These are phyloP conservation scores for Lithophane leautieri DNA, from an alignment of 2,888 invertebrate species.

Conservation along the genomic window DNA sequence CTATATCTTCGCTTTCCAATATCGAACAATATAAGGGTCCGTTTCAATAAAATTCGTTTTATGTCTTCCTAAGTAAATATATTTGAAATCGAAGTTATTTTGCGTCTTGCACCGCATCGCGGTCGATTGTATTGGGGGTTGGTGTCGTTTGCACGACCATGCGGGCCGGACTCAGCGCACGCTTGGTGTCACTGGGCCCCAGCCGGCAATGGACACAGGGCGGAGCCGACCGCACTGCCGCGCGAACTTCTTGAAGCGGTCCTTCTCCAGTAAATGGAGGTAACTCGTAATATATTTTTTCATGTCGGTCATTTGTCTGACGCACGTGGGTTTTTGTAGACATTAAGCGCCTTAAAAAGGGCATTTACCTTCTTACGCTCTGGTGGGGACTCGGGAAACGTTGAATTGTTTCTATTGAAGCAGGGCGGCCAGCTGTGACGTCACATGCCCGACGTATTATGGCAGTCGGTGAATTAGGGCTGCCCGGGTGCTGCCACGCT, in stretches of 20 bases:
- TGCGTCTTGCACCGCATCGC: slow-evolving; percentile 45
- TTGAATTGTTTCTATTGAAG: slow-evolving; percentile 24
- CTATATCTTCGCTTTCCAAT: no score
- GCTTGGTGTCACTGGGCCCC: rapidly evolving
- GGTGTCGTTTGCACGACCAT: background rate
- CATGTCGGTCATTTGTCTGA: slow-evolving; percentile 82
- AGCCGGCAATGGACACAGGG: slow-evolving; percentile 5
- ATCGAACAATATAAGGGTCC: no score
- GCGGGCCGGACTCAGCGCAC: background rate
- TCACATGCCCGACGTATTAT: background rate
- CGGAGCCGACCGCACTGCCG: background rate
- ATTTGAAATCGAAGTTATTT: slow-evolving; percentile 78
- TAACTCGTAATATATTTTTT: slow-evolving; percentile 81
- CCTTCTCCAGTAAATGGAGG: slow-evolving; percentile 68
- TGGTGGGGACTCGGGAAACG: slow-evolving; percentile 20
- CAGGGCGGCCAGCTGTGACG: slow-evolving; percentile 6
- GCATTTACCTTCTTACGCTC: slow-evolving; percentile 73
- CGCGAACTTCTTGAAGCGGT: background rate
- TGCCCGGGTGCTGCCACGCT: no score
- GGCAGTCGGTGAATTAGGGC: no score
- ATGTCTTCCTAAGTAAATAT: slow-evolving; percentile 78
- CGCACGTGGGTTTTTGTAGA: slow-evolving; percentile 83
- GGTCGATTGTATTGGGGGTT: slow-evolving; percentile 15
- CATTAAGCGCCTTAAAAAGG: slow-evolving; percentile 83
- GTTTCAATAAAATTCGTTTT: slow-evolving; percentile 75